These are phyloP conservation scores for Sebastes trivittatus DNA, from an alignment of 2,797 vertebrate species.

Conservation along the genomic window DNA sequence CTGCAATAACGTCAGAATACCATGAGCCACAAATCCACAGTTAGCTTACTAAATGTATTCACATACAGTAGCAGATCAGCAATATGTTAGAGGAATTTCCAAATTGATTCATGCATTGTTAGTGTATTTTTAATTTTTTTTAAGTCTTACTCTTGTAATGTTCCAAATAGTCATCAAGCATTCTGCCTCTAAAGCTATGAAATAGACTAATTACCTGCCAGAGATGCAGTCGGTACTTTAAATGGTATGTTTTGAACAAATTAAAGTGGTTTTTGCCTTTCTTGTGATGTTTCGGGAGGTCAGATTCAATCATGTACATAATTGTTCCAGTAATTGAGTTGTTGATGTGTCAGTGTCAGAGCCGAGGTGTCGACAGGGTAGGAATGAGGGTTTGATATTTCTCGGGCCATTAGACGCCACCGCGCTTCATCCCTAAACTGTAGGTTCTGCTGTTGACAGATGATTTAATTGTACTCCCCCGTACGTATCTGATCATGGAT, in stretches of 20 bases:
- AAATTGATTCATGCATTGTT: constrained; percentile 48
- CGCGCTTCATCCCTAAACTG: constrained; percentile 52
- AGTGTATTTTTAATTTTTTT: constrained; percentile 47
- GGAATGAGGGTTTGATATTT: constrained; percentile 54
- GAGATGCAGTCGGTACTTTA: constrained; percentile 58
- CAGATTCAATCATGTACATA: constrained; percentile 71
- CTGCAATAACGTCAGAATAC: constrained; percentile 71
- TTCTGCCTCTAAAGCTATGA: constrained; percentile 71
- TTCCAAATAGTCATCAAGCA: constrained; percentile 63
- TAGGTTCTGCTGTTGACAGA: constrained; percentile 60
- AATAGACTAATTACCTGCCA: constrained; percentile 62
- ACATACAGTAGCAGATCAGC: constrained; percentile 70
- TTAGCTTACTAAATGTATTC: constrained; percentile 42
- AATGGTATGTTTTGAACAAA: constrained; percentile 58
- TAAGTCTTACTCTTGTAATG: constrained; percentile 41
- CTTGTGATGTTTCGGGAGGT: constrained; percentile 40
- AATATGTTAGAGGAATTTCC: constrained; percentile 63
- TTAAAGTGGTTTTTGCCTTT: constrained; percentile 38
- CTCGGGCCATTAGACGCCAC: constrained; percentile 60
- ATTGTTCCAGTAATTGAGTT: constrained; percentile 60
- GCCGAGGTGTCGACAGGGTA: constrained; percentile 46
- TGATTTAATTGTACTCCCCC: constrained; percentile 67
- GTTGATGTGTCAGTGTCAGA: constrained; percentile 63
- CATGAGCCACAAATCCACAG: constrained; percentile 54
- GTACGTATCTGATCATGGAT: constrained; percentile 66